These are phyloP conservation scores for Plectropomus leopardus DNA, from an alignment of 2,113 vertebrate genomes.

Conservation along the genomic window DNA sequence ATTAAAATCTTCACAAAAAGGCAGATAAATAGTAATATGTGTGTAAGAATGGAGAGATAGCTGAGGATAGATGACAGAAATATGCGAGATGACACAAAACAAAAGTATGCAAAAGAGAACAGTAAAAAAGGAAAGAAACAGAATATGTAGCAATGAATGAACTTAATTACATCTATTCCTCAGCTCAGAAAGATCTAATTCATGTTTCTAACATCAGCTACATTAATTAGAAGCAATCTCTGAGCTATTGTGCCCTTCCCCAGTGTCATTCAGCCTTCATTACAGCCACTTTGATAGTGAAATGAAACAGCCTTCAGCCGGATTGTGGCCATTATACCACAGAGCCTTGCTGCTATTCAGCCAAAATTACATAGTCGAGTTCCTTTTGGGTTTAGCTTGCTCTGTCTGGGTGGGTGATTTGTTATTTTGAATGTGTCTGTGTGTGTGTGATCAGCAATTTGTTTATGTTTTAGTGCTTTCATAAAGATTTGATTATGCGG, in stretches of 20 bases:
- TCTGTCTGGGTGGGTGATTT: conserved; percentile 57
- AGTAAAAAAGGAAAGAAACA: conserved; percentile 15
- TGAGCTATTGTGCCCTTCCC: conserved; percentile 75
- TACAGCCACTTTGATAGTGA: conserved; percentile 78
- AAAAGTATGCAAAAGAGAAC: conserved; percentile 46
- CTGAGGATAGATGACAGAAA: conserved; percentile 35
- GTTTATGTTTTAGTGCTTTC: conserved; percentile 26
- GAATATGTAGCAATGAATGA: conserved; percentile 37
- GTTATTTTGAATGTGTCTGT: conserved; percentile 43
- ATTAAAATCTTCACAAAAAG: conserved; percentile 43
- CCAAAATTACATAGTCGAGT: conserved; percentile 67
- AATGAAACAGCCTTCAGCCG: conserved; percentile 76
- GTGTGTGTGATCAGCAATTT: conserved; percentile 23
- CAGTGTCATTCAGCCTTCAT: conserved; percentile 79
- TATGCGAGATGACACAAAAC: conserved; percentile 38
- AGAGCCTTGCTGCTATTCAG: conserved; percentile 67
- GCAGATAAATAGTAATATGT: conserved; percentile 30
- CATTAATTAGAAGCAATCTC: conserved; percentile 80
- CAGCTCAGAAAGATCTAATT: conserved; percentile 72
- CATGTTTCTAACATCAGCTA: conserved; percentile 74
- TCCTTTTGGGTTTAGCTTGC: conserved; percentile 60
- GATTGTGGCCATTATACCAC: conserved; percentile 73
- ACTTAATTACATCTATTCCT: conserved; percentile 68
- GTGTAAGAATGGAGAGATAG: conserved; percentile 16
- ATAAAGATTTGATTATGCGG: conserved; percentile 41